Conservation (phyloP, 2,113 vertebrate species). For the Charina bottae region DNA sequence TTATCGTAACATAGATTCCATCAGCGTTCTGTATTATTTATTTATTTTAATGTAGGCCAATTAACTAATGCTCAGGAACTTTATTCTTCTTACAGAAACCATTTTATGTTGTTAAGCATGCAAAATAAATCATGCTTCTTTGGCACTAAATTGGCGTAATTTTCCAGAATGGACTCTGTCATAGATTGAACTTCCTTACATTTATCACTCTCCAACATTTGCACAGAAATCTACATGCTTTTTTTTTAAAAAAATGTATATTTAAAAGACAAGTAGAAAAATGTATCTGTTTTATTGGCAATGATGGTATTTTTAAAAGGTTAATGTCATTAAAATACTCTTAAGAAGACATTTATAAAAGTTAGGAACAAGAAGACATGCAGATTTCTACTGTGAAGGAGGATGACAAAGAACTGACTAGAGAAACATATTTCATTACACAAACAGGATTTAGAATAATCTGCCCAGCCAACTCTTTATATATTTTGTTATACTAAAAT, state of each 20-base stretch:
- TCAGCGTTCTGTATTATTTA: neutral
- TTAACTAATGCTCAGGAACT: neutral
- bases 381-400: neutral
- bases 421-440: neutral
- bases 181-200: neutral
- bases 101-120: neutral
- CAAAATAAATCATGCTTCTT: neutral
- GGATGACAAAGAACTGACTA: neutral
- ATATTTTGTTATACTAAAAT: neutral
- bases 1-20: accelerated
- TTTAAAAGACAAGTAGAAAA: neutral
- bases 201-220: neutral
- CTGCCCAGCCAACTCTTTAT: neutral
- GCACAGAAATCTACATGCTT: neutral
- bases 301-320: neutral
- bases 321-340: neutral
- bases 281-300: neutral
- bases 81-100: neutral
- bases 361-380: neutral
- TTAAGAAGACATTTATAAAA: neutral
- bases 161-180: neutral
- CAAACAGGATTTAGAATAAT: neutral
- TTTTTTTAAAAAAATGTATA: neutral
- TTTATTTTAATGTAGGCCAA: neutral
- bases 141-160: neutral